Evolutionary conservation across 2,888 invertebrate species (phyloP).

Genomic region (Erebia epiphron): DNA sequence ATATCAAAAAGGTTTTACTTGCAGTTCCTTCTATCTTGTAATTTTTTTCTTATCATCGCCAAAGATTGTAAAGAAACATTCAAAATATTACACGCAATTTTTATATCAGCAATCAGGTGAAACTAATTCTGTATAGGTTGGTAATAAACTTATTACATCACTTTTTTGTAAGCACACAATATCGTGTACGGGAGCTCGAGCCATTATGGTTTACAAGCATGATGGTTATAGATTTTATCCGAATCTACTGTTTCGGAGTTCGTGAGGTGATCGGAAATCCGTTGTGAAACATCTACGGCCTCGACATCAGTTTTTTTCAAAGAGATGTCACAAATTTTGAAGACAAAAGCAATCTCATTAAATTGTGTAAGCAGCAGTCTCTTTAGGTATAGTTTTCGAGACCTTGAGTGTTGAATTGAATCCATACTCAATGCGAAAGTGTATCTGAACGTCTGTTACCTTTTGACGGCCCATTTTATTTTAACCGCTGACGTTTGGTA

Average conservation of each 20-base stretch:
- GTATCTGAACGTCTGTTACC: too few species aligned
- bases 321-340: slow-evolving; percentile 53
- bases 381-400: slow-evolving; percentile 42
- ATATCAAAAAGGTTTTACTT: too few species aligned
- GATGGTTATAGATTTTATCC: slow-evolving; percentile 26
- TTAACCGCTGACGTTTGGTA: too few species aligned
- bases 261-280: slow-evolving; percentile 29
- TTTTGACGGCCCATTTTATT: too few species aligned
- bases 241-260: slow-evolving; percentile 23
- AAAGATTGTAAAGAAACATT: slow-evolving; percentile 8
- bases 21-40: too few species aligned
- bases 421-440: slow-evolving; percentile 6
- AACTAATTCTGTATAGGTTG: slow-evolving; percentile 15
- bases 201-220: slow-evolving; percentile 17
- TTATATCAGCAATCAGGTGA: slow-evolving; percentile 19
- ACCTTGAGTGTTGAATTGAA: slow-evolving; percentile 50
- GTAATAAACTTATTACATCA: slow-evolving; percentile 21
- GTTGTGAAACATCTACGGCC: slow-evolving; percentile 43
- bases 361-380: slow-evolving; percentile 50
- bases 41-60: background rate
- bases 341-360: slow-evolving; percentile 48
- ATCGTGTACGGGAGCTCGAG: slow-evolving; percentile 22
- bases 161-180: slow-evolving; percentile 14
- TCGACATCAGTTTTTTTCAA: slow-evolving; percentile 43
- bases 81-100: slow-evolving; percentile 18